Conservation (phyloP, 35 echinoderm and acorn worm genomes). For the Stichopus chloronotus region DNA sequence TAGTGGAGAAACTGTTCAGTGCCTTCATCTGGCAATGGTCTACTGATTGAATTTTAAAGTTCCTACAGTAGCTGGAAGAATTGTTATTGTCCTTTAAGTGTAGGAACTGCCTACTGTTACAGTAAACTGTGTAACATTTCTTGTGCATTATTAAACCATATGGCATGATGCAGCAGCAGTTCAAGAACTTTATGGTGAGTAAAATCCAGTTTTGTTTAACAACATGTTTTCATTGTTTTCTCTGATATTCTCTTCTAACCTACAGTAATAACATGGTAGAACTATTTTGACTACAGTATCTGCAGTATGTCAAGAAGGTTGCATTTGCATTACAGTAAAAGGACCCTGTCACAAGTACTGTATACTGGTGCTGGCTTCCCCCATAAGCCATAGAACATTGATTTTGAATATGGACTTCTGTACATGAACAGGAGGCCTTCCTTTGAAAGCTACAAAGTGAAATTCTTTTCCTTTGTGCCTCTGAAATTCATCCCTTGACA, state of each 20-base stretch:
- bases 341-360: no score
- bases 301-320: not conserved
- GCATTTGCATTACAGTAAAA: not conserved
- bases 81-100: constrained; percentile 4
- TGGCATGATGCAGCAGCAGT: not conserved
- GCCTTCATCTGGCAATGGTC: not conserved
- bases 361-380: no score
- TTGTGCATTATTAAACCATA: not conserved
- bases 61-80: not conserved
- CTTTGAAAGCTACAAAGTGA: not conserved
- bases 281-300: not conserved
- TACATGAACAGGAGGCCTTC: not conserved
- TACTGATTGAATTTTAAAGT: not conserved
- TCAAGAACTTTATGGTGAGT: constrained; percentile 22
- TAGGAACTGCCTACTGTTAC: constrained; percentile 1
- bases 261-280: not conserved
- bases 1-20: not conserved
- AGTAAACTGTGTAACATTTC: not conserved
- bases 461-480: constrained; percentile 5
- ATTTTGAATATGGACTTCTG: not conserved
- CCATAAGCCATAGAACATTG: not conserved
- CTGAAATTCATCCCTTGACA: not conserved
- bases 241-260: not conserved
- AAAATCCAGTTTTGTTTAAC: not conserved
- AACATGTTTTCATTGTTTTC: constrained; percentile 1